These are phyloP conservation scores for Vombatus ursinus DNA, from an alignment of 2,113 vertebrate genomes.

Conservation along the genomic window DNA sequence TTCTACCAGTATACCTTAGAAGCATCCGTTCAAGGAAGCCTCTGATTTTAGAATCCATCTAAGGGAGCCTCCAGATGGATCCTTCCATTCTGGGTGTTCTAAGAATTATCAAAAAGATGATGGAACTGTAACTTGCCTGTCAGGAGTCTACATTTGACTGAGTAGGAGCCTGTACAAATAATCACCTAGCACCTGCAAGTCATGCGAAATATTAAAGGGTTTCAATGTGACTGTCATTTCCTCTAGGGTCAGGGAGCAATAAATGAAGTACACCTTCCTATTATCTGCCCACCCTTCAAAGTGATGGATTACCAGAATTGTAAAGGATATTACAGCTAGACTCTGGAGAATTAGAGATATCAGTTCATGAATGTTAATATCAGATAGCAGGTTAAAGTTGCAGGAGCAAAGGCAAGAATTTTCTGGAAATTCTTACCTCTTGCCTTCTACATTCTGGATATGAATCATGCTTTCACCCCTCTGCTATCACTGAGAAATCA, in stretches of 20 bases:
- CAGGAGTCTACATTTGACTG: neutral
- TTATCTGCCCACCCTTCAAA: constrained; percentile 73
- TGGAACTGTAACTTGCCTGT: constrained; percentile 8
- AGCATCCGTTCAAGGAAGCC: neutral
- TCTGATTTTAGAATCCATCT: constrained; percentile 6
- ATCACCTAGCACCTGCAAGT: constrained; percentile 40
- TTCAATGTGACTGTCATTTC: constrained; percentile 70
- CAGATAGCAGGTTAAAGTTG: constrained; percentile 39
- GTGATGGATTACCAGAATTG: constrained; percentile 72
- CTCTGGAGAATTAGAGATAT: constrained; percentile 66
- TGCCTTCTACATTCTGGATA: constrained; percentile 53
- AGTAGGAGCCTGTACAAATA: constrained; percentile 51
- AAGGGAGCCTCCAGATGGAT: neutral
- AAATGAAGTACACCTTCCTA: constrained; percentile 72
- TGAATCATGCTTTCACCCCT: constrained; percentile 40
- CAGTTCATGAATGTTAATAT: constrained; percentile 72
- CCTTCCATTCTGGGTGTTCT: constrained; percentile 19
- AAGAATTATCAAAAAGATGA: constrained; percentile 7
- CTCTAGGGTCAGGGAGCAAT: constrained; percentile 67
- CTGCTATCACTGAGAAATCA: neutral
- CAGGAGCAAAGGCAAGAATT: constrained; percentile 46
- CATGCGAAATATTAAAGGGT: constrained; percentile 63
- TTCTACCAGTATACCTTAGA: neutral
- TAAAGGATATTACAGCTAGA: constrained; percentile 64
- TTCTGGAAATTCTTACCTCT: constrained; percentile 34